Percentiles rank a stretch among this genome's conserved stretches.
These are phyloP conservation scores for Kryptopterus vitreolus DNA, from an alignment of 2,797 vertebrate genomes.

Conservation along the genomic window DNA sequence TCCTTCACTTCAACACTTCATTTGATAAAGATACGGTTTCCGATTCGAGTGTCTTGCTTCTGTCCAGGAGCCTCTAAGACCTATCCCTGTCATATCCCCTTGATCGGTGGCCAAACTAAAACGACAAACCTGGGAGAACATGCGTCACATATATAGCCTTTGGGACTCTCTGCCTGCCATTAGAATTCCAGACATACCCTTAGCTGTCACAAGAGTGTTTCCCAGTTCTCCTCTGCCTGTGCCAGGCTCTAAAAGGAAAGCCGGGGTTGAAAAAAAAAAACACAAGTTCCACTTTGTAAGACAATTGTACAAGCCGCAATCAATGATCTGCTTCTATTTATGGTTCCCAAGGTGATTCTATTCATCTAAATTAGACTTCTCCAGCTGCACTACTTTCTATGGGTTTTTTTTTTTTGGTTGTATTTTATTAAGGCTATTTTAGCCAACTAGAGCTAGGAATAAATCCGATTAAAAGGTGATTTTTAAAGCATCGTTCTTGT, in stretches of 20 bases:
- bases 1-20: constrained; percentile 3
- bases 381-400: background rate
- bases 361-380: constrained; percentile 9
- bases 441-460: background rate
- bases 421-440: background rate
- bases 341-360: constrained; percentile 44
- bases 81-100: constrained; percentile 28
- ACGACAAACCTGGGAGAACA: constrained; percentile 21
- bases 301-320: constrained; percentile 49
- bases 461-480: constrained; percentile 17
- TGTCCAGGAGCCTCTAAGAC: background rate
- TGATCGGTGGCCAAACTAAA: constrained; percentile 1
- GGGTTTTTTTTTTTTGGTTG: background rate
- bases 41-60: constrained; percentile 10
- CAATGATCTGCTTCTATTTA: constrained; percentile 41
- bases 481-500: background rate
- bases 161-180: constrained; percentile 17
- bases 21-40: constrained; percentile 27
- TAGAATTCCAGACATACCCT: constrained; percentile 35
- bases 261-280: constrained; percentile 45
- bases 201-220: constrained; percentile 39
- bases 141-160: constrained; percentile 16
- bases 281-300: constrained; percentile 48
- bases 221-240: constrained; percentile 40
- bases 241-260: constrained; percentile 27